phyloP scores from a whole-genome alignment of 1,140 invertebrate genomes.

The Drosophila kanapiae region DNA sequence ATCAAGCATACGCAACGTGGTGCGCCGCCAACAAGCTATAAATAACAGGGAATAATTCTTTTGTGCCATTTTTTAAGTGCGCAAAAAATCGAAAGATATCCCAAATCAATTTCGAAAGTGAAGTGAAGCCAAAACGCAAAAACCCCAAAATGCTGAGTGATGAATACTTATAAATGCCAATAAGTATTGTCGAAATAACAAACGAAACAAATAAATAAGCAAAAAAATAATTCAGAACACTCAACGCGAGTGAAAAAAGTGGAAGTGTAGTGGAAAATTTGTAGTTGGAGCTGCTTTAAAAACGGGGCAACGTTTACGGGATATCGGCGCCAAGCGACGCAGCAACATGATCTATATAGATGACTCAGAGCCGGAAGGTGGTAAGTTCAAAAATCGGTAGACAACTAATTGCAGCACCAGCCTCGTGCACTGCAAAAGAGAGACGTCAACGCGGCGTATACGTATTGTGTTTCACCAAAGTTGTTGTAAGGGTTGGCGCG shows the following conservation, averaged over 20 bases:
- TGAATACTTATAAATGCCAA: slow-evolving; percentile 30
- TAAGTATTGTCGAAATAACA: slow-evolving; percentile 38
- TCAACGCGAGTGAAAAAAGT: not conserved
- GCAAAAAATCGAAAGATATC: slow-evolving; percentile 42
- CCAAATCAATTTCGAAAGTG: slow-evolving; percentile 36
- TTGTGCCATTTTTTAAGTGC: slow-evolving; percentile 72
- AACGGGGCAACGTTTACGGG: slow-evolving; percentile 78
- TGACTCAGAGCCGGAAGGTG: slow-evolving; percentile 93
- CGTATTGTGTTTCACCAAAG: slow-evolving; percentile 46
- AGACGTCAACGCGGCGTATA: slow-evolving; percentile 30
- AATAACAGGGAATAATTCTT: slow-evolving; percentile 59
- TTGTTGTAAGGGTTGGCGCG: slow-evolving; percentile 43
- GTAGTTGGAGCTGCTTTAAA: slow-evolving; percentile 25
- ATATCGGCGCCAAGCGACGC: slow-evolving; percentile 61
- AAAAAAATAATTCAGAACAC: not conserved
- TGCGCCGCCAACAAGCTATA: slow-evolving; percentile 47
- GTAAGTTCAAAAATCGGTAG: slow-evolving; percentile 87
- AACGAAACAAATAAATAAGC: slow-evolving; percentile 14
- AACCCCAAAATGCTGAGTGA: slow-evolving; percentile 29
- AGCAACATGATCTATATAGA: slow-evolving; percentile 92
- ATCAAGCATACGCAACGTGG: slow-evolving; percentile 76
- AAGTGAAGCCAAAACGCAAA: slow-evolving; percentile 66
- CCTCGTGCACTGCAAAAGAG: not conserved
- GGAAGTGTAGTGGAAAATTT: slow-evolving; percentile 6
- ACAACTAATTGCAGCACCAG: slow-evolving; percentile 10